Conservation (phyloP, 2,113 vertebrate genomes). For the Centropus unirufus region DNA sequence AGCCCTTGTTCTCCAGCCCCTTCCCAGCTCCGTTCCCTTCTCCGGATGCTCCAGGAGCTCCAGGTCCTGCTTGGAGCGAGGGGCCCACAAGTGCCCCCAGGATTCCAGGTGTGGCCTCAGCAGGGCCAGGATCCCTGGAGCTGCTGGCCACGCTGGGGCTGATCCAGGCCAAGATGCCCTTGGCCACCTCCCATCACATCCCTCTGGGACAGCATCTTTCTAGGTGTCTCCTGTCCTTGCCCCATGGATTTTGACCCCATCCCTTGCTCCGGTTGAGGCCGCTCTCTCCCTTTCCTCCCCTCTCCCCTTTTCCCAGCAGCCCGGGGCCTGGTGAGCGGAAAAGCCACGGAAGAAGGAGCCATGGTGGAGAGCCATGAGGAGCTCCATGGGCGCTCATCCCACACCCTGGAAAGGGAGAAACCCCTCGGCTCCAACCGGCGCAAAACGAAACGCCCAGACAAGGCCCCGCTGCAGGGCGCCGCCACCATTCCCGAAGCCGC, state of each 20-base stretch:
- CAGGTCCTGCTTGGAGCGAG: no score
- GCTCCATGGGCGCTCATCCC: rapidly evolving
- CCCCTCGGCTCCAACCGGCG: background rate
- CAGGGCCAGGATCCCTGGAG: no score
- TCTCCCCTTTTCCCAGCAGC: background rate
- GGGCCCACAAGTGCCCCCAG: no score
- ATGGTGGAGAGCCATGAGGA: rapidly evolving
- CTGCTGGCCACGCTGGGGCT: no score
- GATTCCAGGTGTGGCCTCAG: no score
- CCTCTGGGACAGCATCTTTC: background rate
- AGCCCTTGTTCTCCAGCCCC: no score
- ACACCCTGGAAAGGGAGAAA: background rate
- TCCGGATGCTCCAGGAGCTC: no score
- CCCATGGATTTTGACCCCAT: background rate
- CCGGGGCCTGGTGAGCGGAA: background rate
- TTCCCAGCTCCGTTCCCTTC: no score
- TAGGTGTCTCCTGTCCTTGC: background rate
- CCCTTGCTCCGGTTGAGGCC: no score
- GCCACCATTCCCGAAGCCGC: rapidly evolving
- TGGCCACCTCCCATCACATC: no score
- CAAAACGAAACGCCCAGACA: background rate
- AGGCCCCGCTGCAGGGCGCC: rapidly evolving
- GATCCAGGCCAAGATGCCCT: no score
- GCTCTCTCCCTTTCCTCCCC: background rate
- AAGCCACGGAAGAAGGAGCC: background rate